Evolutionary conservation across 2,888 invertebrate genomes (phyloP).

Genomic region (Nomada ferruginata): DNA sequence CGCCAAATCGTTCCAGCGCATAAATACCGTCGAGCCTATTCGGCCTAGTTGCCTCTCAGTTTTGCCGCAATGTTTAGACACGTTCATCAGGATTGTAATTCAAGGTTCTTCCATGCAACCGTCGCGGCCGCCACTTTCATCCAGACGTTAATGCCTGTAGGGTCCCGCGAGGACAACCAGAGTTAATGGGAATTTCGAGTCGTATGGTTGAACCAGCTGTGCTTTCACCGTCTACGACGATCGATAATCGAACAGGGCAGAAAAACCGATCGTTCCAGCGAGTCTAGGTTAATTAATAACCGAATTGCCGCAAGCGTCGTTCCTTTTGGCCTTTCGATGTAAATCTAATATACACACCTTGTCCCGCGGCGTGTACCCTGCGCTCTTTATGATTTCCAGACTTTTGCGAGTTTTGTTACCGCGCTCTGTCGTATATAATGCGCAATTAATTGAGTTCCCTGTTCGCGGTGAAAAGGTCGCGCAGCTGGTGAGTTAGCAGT

Average conservation of each 20-base stretch:
- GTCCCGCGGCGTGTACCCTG: slow-evolving; percentile 8
- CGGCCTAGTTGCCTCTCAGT: slow-evolving; percentile 29
- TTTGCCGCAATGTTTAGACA: slow-evolving; percentile 26
- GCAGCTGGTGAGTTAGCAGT: background rate
- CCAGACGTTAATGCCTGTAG: slow-evolving; percentile 11
- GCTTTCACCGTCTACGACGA: slow-evolving; percentile 50
- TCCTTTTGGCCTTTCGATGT: slow-evolving; percentile 14
- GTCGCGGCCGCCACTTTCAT: slow-evolving; percentile 28
- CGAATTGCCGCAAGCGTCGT: slow-evolving; percentile 26
- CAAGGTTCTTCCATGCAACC: background rate
- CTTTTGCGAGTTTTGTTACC: background rate
- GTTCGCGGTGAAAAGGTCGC: slow-evolving; percentile 5
- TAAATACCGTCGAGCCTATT: background rate
- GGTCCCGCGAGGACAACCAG: slow-evolving; percentile 15
- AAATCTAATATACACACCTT: slow-evolving; percentile 23
- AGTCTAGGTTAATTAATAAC: slow-evolving; percentile 53
- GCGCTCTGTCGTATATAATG: slow-evolving; percentile 8
- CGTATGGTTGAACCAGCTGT: slow-evolving; percentile 3
- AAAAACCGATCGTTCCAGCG: slow-evolving; percentile 30
- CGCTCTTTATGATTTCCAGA: background rate
- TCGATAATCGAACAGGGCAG: slow-evolving; percentile 3
- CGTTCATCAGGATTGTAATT: slow-evolving; percentile 10
- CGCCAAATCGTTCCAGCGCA: slow-evolving; percentile 13
- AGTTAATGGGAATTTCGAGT: slow-evolving; percentile 62
- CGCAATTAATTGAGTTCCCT: background rate